Base-by-base conservation (phyloP, 2,113 vertebrate genomes). In the Caretta caretta region DNA sequence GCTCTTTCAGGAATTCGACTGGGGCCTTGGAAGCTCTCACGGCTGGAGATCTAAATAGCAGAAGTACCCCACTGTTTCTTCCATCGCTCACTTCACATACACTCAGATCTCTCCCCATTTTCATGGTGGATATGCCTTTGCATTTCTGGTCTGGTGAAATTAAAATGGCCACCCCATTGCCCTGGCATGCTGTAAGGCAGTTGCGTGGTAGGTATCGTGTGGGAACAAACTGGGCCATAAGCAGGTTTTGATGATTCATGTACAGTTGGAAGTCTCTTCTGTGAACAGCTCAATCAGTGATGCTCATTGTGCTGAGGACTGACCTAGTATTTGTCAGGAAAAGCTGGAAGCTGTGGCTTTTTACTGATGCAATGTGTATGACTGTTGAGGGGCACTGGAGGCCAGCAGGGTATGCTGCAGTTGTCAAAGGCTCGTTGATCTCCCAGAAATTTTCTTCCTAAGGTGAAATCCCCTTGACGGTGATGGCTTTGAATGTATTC, bases 21-120 rank as follows among this genome's bases (percentile, higher is more conserved):
- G 5, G 10, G 56, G 82, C 62, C n/a, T n/a, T 72, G n/a, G n/a
- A 38, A 72, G 9, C n/a, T 46, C 1, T 0, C 3, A 31, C 31
- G 0, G 4, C 38, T 50, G 54, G 19, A 31, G 89, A 8, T 51
- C 69, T 59, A 50, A 93, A 56, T 38, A 54, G 49, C 24, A 90
- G 11, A 42, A 22, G 9, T 88, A 62, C 80, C 49, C 57, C n/a
- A 2, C 19, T 85, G 49, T 65, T 86, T 50, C 86, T 95, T 56
- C 56, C 50, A 90, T 5, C 6, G 38, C 57, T 83, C 0, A 5
- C 69, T 46, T 8, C 57, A 3, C 2, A 3, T 76, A 7, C 3
- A 29, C 53, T 42, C 57, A n/a, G 1, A 25, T 85, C n/a, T 29
- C 48, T 9, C 51, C 27, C 69, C n/a, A 2, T 7, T 95, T 84